These are phyloP conservation scores for Polietes domitor DNA, from an alignment of 2,888 invertebrate species.

Conservation along the genomic window DNA sequence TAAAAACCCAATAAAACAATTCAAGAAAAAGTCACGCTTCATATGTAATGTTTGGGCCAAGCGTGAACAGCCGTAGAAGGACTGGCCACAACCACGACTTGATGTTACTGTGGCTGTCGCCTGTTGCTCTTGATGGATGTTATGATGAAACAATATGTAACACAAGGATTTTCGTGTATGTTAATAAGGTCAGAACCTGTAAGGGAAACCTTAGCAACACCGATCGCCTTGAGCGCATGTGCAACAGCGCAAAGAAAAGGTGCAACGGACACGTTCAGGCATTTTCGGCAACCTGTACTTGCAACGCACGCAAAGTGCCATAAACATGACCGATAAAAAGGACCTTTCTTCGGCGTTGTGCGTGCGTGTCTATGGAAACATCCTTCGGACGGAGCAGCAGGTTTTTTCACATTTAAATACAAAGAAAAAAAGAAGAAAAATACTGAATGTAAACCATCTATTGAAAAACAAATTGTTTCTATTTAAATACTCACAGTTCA, in stretches of 20 bases:
- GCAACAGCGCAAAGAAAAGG: too few relatives aligned
- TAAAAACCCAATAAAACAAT: neutral
- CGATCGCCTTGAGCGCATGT: neutral
- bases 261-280: neutral
- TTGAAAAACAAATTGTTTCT: conserved; percentile 41
- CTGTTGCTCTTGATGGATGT: neutral
- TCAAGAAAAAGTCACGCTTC: conserved; percentile 19
- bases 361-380: too few relatives aligned
- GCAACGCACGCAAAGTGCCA: neutral
- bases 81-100: too few relatives aligned
- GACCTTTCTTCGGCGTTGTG: too few relatives aligned
- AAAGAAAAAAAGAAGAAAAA: too few relatives aligned
- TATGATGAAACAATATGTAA: conserved; percentile 1
- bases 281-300: conserved; percentile 16
- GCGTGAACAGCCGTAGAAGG: too few relatives aligned
- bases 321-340: neutral
- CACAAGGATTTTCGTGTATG: conserved; percentile 30
- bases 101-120: too few relatives aligned
- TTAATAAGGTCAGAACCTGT: conserved; percentile 32
- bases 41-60: neutral
- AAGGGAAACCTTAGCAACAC: neutral
- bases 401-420: neutral
- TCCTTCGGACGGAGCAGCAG: too few relatives aligned
- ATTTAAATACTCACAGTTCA: too few relatives aligned
- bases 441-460: too few relatives aligned